These are phyloP conservation scores for Drosophila suzukii DNA, from an alignment of 1,140 invertebrate species.

Conservation along the genomic window DNA sequence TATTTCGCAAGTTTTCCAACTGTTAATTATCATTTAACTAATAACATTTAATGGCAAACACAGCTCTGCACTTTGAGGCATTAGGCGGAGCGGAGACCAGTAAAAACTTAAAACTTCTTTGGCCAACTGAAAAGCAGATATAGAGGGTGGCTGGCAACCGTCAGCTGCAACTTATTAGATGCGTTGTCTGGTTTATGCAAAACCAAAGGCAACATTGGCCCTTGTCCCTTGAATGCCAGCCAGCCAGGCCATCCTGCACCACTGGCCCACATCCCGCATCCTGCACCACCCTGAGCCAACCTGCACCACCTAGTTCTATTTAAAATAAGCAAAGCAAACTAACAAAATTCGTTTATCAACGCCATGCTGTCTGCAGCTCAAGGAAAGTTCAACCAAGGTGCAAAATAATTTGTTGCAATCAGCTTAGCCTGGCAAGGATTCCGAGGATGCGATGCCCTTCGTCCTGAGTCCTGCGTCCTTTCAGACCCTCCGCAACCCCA, in stretches of 20 bases:
- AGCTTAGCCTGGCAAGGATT: slow-evolving; percentile 66
- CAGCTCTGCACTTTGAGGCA: slow-evolving; percentile 70
- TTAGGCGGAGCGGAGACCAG: slow-evolving; percentile 45
- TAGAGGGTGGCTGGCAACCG: slow-evolving; percentile 29
- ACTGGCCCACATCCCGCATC: slow-evolving; percentile 1
- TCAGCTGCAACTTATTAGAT: slow-evolving; percentile 79
- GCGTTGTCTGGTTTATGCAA: slow-evolving; percentile 68
- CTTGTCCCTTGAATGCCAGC: slow-evolving; percentile 1
- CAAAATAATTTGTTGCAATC: slow-evolving; percentile 83
- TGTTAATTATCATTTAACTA: slow-evolving; percentile 74
- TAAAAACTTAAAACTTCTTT: slow-evolving; percentile 46
- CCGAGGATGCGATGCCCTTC: slow-evolving; percentile 33
- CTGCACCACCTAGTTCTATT: slow-evolving; percentile 52
- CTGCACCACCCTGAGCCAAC: not conserved
- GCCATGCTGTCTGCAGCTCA: slow-evolving; percentile 73
- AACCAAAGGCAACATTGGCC: slow-evolving; percentile 73
- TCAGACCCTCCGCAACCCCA: not conserved
- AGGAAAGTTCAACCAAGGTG: slow-evolving; percentile 80
- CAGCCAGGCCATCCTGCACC: not conserved
- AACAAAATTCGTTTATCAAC: slow-evolving; percentile 83
- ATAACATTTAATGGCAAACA: slow-evolving; percentile 78
- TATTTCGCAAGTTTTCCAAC: slow-evolving; percentile 62
- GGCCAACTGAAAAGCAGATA: slow-evolving; percentile 4
- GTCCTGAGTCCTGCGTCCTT: not conserved
- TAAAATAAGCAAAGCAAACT: slow-evolving; percentile 82